Evolutionary conservation across 1,140 invertebrate species (phyloP).

Genomic region (Agrilus planipennis): DNA sequence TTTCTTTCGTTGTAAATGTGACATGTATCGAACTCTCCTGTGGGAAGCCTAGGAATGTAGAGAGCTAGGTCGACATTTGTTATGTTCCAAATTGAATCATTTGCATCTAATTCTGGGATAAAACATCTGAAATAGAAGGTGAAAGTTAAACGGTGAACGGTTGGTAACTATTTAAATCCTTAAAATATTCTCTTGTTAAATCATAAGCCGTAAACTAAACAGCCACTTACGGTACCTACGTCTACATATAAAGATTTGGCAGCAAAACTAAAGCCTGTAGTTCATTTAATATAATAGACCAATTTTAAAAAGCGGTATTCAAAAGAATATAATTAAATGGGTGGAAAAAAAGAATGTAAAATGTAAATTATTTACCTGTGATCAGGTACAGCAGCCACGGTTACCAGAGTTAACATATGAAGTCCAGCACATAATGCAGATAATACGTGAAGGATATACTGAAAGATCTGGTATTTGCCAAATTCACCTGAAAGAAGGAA

Average conservation of each 20-base stretch:
- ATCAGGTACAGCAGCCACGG: constrained; percentile 63
- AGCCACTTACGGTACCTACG: too few species aligned
- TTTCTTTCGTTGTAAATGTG: constrained; percentile 34
- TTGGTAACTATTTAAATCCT: background rate
- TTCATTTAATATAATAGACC: background rate
- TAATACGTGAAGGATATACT: constrained; percentile 62
- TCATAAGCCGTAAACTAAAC: too few species aligned
- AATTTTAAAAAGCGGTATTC: constrained; percentile 1
- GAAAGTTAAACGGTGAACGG: background rate
- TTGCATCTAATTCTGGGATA: constrained; percentile 45
- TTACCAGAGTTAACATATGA: constrained; percentile 67
- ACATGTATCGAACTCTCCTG: constrained; percentile 44
- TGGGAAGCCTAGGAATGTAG: constrained; percentile 38
- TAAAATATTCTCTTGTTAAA: too few species aligned
- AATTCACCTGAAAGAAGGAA: constrained; percentile 55
- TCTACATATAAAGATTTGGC: too few species aligned
- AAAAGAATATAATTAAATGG: too few species aligned
- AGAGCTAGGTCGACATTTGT: constrained; percentile 41
- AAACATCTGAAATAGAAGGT: constrained; percentile 44
- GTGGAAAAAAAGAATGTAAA: constrained; percentile 1
- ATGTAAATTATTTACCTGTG: constrained; percentile 42
- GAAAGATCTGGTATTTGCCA: constrained; percentile 62
- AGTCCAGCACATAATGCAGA: constrained; percentile 63
- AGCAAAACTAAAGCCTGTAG: too few species aligned
- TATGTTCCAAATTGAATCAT: constrained; percentile 29